Conservation (phyloP, 2,797 vertebrate genomes). For the Eupleurogrammus muticus region DNA sequence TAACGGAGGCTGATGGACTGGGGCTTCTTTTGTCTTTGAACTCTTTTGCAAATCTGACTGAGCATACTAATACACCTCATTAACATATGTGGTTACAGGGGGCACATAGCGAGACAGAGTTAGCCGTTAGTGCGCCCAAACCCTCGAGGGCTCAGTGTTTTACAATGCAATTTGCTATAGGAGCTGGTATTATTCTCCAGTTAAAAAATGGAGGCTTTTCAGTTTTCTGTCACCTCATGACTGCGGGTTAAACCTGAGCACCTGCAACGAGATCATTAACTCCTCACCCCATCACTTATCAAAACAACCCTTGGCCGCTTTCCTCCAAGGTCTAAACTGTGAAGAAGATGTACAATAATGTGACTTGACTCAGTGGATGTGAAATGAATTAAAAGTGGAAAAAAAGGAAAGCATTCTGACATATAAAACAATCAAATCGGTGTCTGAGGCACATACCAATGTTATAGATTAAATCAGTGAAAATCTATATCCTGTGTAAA, state of each 20-base stretch:
- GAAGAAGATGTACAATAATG: conserved; percentile 18
- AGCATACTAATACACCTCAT: conserved; percentile 71
- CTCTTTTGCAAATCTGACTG: conserved; percentile 50
- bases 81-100: conserved; percentile 69
- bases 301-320: conserved; percentile 29
- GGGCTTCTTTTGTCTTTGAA: conserved; percentile 76
- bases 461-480: too few relatives aligned
- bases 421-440: too few relatives aligned
- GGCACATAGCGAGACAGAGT: conserved; percentile 20
- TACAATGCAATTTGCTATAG: conserved; percentile 15
- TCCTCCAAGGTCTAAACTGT: conserved; percentile 22
- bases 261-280: conserved; percentile 20
- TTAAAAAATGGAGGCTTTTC: conserved; percentile 21
- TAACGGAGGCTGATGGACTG: conserved; percentile 68
- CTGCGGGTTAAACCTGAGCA: conserved; percentile 41
- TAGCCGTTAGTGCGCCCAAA: conserved; percentile 16
- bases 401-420: background rate
- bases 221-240: conserved; percentile 28
- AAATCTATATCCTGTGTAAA: too few relatives aligned
- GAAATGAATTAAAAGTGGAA: conserved; percentile 15
- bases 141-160: conserved; percentile 49
- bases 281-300: conserved; percentile 23
- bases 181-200: conserved; percentile 10
- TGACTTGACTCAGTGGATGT: conserved; percentile 8
- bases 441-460: too few relatives aligned